These are phyloP conservation scores for Drosophila trichaetosa DNA, from an alignment of 2,888 invertebrate species.

Conservation along the genomic window DNA sequence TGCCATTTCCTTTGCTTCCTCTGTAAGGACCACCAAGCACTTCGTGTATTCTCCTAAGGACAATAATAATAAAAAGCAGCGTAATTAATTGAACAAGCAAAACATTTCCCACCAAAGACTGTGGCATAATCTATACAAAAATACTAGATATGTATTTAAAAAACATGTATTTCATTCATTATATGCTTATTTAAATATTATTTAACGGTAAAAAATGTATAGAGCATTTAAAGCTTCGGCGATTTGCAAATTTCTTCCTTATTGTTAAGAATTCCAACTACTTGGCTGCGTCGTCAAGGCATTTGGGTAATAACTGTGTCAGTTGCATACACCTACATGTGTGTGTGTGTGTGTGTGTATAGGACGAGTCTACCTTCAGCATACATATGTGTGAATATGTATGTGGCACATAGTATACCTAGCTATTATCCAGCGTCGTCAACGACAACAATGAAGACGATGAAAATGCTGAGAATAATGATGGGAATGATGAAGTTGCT, in stretches of 20 bases:
- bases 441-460: conserved; percentile 67
- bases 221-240: conserved; percentile 43
- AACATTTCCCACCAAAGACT: neutral
- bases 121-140: neutral
- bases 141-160: neutral
- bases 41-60: neutral
- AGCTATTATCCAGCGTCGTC: conserved; percentile 67
- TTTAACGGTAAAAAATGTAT: neutral
- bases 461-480: conserved; percentile 31
- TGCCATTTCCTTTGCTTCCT: neutral
- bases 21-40: fast-evolving
- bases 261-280: conserved; percentile 43
- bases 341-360: neutral
- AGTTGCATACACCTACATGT: conserved; percentile 24
- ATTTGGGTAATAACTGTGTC: conserved; percentile 75
- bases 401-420: conserved; percentile 41
- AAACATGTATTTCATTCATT: neutral
- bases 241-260: conserved; percentile 1
- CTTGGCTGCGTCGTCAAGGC: conserved; percentile 63
- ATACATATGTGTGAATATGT: neutral
- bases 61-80: neutral
- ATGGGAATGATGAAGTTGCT: conserved; percentile 32
- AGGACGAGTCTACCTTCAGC: neutral
- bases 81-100: neutral
- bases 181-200: neutral